A percentile compares a stretch with the other conserved stretches of the same genome.
Evolutionary conservation across 1,140 invertebrate species (phyloP).

Genomic region (Heliconius congener): DNA sequence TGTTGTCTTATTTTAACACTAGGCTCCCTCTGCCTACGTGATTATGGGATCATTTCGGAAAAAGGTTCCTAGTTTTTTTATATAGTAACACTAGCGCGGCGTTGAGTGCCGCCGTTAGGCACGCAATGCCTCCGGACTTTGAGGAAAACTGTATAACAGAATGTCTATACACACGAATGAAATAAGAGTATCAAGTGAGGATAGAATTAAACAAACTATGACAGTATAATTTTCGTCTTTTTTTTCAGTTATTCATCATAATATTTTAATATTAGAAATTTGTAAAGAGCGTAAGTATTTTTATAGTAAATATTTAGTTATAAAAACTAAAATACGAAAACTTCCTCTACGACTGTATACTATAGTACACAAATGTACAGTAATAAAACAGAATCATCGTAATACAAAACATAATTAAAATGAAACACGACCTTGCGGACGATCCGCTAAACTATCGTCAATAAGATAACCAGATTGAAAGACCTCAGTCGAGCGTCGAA

Average conservation of each 20-base stretch:
- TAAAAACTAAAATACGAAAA: not conserved
- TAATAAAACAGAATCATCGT: not conserved
- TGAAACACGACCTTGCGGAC: slow-evolving; percentile 31
- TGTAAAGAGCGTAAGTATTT: too few species aligned
- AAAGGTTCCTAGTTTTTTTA: too few species aligned
- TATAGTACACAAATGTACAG: not conserved
- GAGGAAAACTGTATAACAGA: not conserved
- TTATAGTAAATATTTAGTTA: too few species aligned
- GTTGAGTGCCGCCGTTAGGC: not conserved
- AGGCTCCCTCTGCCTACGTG: not conserved
- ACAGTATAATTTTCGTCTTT: too few species aligned
- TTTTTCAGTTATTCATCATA: too few species aligned
- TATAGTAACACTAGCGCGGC: not conserved
- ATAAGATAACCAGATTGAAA: slow-evolving; percentile 43
- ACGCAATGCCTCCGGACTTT: not conserved
- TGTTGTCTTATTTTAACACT: too few species aligned
- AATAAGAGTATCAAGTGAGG: too few species aligned
- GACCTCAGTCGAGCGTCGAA: slow-evolving; percentile 71
- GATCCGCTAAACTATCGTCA: slow-evolving; percentile 38
- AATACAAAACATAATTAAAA: slow-evolving; percentile 16
- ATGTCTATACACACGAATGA: too few species aligned
- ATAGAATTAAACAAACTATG: too few species aligned
- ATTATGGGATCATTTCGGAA: too few species aligned
- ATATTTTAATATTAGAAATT: too few species aligned
- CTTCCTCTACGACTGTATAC: not conserved